These are phyloP conservation scores for Cyclina sinensis DNA, from an alignment of 1,140 invertebrate species.

Conservation along the genomic window DNA sequence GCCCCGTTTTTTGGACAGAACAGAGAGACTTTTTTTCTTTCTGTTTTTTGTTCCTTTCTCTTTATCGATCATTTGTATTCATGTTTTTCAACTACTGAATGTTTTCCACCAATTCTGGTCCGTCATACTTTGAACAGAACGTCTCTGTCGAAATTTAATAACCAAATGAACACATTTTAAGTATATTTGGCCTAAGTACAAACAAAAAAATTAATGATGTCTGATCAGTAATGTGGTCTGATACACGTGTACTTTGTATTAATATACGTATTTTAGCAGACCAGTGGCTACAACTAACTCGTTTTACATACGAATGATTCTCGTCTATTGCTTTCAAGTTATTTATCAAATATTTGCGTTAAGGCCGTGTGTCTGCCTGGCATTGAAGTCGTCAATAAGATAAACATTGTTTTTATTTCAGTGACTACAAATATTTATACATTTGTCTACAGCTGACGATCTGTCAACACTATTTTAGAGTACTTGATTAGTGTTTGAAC, in stretches of 20 bases:
- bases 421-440: constrained; percentile 41
- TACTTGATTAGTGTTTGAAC: constrained; percentile 20
- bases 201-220: background rate
- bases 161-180: background rate
- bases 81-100: too few species aligned
- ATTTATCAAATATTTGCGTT: constrained; percentile 55
- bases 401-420: constrained; percentile 54
- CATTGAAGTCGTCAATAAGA: constrained; percentile 16
- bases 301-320: constrained; percentile 13
- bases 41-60: too few species aligned
- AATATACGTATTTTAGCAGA: constrained; percentile 4
- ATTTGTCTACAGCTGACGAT: constrained; percentile 2
- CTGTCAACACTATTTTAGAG: constrained; percentile 18
- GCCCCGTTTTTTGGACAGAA: too few species aligned
- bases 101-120: too few species aligned
- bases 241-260: background rate
- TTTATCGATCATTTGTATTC: too few species aligned
- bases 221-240: background rate
- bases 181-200: constrained; percentile 1
- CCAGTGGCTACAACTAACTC: constrained; percentile 17
- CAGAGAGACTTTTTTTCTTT: too few species aligned
- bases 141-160: too few species aligned
- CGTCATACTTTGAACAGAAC: too few species aligned
- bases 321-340: constrained; percentile 31
- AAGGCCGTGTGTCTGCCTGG: constrained; percentile 33